Base-by-base conservation (phyloP, 1,140 invertebrate genomes). In the Anagrus nilaparvatae region DNA sequence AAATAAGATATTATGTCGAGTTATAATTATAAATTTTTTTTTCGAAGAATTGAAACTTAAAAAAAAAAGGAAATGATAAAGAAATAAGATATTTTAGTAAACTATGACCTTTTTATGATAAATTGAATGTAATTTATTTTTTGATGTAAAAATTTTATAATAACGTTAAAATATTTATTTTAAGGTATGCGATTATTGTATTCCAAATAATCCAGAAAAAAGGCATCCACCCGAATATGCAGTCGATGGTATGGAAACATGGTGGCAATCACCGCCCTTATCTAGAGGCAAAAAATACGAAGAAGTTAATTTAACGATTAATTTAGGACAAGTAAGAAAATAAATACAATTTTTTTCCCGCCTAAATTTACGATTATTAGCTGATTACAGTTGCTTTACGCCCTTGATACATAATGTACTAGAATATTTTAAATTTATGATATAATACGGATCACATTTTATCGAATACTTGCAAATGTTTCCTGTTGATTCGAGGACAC, bases 191-290 rank as follows among this genome's bases (percentile, higher is more conserved):
- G 94, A 97, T 67, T 77, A 78, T 46, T 99, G 96, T 65, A 83
- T 93, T 62, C 76, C 81, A 8, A 75, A 72, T 27, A 71, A 74
- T 46, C 75, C 79, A 4, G 77, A 79, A 31, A 83, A 85, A 58
- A 75, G 70, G 33, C 95, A 98, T 70, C 87, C 89, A 1, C 79
- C 92, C 1, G 78, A 85, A 56, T 83, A 84, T 70, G 94, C 94
- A 2, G 90, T 96, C 29, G 93, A 99, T 59, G 94, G 94, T 33
- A 86, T 84, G 56, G 86, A 93, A 60, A 82, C 82, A 17, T 97
- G 93, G 91, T 97, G 92, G 92, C 90, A 95, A 68, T 91, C 86
- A 63, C 96, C 96, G 1, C 96, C 96, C 3, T 70, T 99, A n/a
- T 98, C 95, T 9, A 72, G 96, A 54, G 93, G 93, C 24, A 86